A percentile compares a stretch with the other conserved stretches of the same genome.
Conservation (phyloP, 2,888 invertebrate genomes). For the Pyrrhia umbra region DNA sequence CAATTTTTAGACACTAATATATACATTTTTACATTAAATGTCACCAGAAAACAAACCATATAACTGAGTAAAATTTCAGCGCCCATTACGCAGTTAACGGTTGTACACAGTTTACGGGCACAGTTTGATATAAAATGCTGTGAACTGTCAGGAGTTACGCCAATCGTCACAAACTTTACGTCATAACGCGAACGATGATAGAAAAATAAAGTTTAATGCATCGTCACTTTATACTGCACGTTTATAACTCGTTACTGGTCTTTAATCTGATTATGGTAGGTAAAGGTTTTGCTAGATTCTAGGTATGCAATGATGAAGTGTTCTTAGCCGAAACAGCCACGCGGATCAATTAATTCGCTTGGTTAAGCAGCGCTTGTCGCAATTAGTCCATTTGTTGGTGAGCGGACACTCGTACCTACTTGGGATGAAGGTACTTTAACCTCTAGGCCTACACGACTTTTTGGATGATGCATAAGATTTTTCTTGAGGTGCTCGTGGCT, state of each 20-base stretch:
- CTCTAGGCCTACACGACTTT: no score
- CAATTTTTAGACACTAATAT: background rate
- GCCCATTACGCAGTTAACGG: conserved; percentile 23
- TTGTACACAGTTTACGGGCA: conserved; percentile 31
- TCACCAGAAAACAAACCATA: conserved; percentile 16
- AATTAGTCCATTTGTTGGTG: no score
- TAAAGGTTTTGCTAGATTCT: background rate
- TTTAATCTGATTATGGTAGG: conserved; percentile 7
- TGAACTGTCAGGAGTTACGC: background rate
- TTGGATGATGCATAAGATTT: no score
- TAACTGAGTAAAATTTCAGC: conserved; percentile 11
- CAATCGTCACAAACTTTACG: conserved; percentile 4
- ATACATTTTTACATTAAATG: conserved; percentile 23
- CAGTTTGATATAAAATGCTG: conserved; percentile 19
- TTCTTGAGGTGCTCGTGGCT: no score
- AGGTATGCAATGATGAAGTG: no score
- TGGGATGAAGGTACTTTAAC: no score
- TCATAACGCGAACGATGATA: conserved; percentile 8
- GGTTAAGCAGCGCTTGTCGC: no score
- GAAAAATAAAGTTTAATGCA: conserved; percentile 41
- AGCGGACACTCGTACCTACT: no score
- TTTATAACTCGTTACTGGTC: conserved; percentile 16
- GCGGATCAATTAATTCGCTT: no score
- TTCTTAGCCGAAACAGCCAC: no score
- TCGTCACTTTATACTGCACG: conserved; percentile 25